Evolutionary conservation across 2,113 vertebrate genomes (phyloP).

Genomic region (Eulemur rufifrons): DNA sequence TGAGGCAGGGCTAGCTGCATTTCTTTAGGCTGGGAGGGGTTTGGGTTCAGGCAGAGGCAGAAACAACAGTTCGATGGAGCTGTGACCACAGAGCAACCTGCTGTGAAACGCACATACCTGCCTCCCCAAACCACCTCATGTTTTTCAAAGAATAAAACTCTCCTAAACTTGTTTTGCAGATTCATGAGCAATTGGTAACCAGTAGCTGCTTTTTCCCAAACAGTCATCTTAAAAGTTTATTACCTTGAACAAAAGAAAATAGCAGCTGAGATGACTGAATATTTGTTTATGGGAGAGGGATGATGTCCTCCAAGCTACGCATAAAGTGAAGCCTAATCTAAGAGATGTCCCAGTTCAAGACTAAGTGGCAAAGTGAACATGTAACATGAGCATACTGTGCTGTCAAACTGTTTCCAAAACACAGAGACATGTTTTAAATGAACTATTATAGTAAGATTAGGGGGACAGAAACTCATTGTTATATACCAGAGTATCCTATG

Average conservation of each 20-base stretch:
- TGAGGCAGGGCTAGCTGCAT: too few relatives aligned
- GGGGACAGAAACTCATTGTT: neutral
- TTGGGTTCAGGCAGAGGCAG: constrained; percentile 86
- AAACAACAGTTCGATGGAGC: constrained; percentile 86
- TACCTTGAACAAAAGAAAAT: neutral
- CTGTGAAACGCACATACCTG: constrained; percentile 72
- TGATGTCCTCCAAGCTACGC: neutral
- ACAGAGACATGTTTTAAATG: neutral
- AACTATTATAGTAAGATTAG: neutral
- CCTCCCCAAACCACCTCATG: constrained; percentile 50
- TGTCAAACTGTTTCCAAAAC: neutral
- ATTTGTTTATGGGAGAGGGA: neutral
- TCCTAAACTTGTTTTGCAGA: neutral
- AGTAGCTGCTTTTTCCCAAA: neutral
- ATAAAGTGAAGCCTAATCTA: neutral
- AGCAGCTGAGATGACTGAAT: neutral
- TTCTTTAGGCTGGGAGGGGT: constrained; percentile 84
- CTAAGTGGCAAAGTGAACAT: too few relatives aligned
- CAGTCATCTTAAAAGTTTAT: neutral
- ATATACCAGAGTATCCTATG: neutral
- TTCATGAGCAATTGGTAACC: neutral
- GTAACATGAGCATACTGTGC: neutral
- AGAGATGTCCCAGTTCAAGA: neutral
- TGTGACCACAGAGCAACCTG: constrained; percentile 77
- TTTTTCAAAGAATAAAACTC: constrained; percentile 43